Base-by-base conservation (phyloP, 1,140 invertebrate genomes). In the Venustaconcha ellipsiformis region DNA sequence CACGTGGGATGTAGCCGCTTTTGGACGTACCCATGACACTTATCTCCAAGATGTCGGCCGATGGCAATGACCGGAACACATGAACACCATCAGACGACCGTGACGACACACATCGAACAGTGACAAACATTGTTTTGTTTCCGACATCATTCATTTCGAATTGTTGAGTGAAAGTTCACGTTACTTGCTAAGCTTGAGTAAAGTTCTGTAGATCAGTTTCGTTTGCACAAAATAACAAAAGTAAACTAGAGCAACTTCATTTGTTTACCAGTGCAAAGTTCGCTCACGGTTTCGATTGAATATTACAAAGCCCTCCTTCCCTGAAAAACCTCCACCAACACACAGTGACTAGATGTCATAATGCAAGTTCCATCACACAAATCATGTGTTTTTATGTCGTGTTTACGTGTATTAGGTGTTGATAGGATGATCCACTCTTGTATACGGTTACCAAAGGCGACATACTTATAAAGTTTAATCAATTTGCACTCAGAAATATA, bases 71-170 rank as follows among this genome's bases (percentile, higher is more conserved):
- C 8, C 56, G 18, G 23, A 74, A 4, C 0, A 74, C 57, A 62
- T 18, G 68, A 13, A 74, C 57, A 4, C 72, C 72, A 57, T 74
- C 67, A 56, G 72, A 63, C 0, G 23, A 60, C 55, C 26, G 37
- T 63, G 65, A 57, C 11, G 30, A 57, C 17, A 26, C 69, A 37
- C 72, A 74, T 55, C 57, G 17, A 8, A 74, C 17, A 1, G 72
- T 74, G 6, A 37, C 18, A 69, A 23, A 68, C 14, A 74, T 55
- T 20, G n/a, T 60, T 30, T 26, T 62, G 3, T 69, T 13, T 15
- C 57, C 57, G 3, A 23, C 57, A 13, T 37, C 26, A 14, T n/a
- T 11, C 4, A 48, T 48, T 48, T 48, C 3, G 48, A 73, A 67
- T 20, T n/a, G 4, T 48, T 62, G 60, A 6, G 18, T 8, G 20